Percentiles rank a stretch among this genome's conserved stretches.
phyloP scores from a whole-genome alignment of 2,797 vertebrate species.

The Eospalax fontanierii region DNA sequence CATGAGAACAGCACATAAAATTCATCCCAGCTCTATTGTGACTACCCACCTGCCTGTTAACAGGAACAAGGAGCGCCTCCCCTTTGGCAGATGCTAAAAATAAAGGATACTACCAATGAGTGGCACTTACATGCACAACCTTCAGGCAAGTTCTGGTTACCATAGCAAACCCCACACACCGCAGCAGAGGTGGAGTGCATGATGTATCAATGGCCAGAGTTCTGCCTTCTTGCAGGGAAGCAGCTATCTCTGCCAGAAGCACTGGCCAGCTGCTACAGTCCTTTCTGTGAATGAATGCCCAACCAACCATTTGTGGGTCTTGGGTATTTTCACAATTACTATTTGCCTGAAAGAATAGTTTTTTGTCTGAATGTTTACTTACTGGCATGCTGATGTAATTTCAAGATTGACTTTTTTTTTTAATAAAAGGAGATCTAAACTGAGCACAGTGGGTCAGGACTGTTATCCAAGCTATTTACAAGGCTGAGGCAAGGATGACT shows the following conservation, averaged over 20 bases:
- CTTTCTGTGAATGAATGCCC: conserved; percentile 45
- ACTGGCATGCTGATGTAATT: conserved; percentile 61
- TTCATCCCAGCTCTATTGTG: neutral
- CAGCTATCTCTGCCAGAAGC: conserved; percentile 25
- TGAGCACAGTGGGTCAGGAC: neutral
- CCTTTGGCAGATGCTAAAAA: conserved; percentile 76
- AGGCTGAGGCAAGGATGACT: neutral
- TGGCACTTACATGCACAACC: conserved; percentile 72
- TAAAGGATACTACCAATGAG: conserved; percentile 75
- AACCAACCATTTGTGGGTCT: conserved; percentile 32
- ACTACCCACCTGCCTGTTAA: conserved; percentile 56
- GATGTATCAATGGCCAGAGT: conserved; percentile 11
- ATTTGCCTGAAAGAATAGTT: conserved; percentile 62
- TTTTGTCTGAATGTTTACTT: conserved; percentile 53
- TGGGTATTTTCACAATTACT: conserved; percentile 54
- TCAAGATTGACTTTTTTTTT: conserved; percentile 59
- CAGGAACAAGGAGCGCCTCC: conserved; percentile 67
- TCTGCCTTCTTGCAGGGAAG: conserved; percentile 43
- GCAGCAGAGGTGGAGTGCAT: conserved; percentile 43
- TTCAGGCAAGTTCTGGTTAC: conserved; percentile 79
- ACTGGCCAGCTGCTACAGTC: neutral
- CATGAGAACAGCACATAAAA: neutral
- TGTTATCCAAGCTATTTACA: neutral
- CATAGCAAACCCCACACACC: conserved; percentile 76
- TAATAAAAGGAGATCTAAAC: conserved; percentile 21